Base-by-base conservation (phyloP, 2,113 vertebrate genomes). In the Oenanthe oenanthe region DNA sequence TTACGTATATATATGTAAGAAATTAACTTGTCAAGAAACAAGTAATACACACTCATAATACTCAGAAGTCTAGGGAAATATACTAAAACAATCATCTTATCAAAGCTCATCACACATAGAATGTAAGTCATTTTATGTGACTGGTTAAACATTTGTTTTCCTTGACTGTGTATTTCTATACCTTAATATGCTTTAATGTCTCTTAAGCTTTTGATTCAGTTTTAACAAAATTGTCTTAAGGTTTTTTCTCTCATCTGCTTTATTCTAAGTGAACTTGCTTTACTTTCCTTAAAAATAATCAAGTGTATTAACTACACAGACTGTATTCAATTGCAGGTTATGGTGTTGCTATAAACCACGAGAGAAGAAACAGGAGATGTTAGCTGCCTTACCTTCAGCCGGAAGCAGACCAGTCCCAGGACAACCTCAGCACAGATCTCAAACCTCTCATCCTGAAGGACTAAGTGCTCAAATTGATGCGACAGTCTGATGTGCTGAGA, bases 371-470 rank as follows among this genome's bases (percentile, higher is more conserved):
- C 1, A 34, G 36, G 17, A 78, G 24, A 12, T 9, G 34, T 34
- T 9, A 26, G 71, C n/a, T 85, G 54, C 45, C 88, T 91, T 98
- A 99, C 99, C 99, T 99, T 99, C n/a, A 99, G 97, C 88, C 99
- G 98, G 94, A 99, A 99, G 93, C 99, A 99, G 77, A 99, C 99
- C 34, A 99, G 97, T 56, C 99, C 99, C 97, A 99, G 57, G 45
- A 98, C 91, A 68, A 99, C 99, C 38, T 99, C 98, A 2, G 98
- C 98, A 53, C 98, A 98, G 96, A 99, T 98, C 97, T 99, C 99
- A 97, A 99, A 99, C 75, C 98, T 98, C 50, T 98, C 96, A 78
- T 99, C 99, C 54, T 97, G 98, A 88, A 89, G 97, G 36, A 99
- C 98, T n/a, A 99, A 89, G 26, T 96, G 89, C 96, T 99, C 98